Percentiles rank a stretch among this genome's conserved stretches.
Conservation (phyloP, 1,140 invertebrate genomes). For the Ladona fulva region DNA sequence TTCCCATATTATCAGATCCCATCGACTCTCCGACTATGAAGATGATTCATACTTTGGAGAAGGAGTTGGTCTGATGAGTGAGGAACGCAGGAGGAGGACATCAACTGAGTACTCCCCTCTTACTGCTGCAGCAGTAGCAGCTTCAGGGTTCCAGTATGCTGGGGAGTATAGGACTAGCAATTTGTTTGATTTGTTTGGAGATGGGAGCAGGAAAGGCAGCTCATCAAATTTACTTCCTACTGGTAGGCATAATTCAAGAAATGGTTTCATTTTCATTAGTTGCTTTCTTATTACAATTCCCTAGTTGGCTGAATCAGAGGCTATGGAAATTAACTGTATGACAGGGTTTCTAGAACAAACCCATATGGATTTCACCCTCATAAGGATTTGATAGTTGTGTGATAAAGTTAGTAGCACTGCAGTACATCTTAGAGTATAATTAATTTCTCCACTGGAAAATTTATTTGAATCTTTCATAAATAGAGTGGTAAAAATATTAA, state of each 20-base stretch:
- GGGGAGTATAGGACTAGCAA: constrained; percentile 31
- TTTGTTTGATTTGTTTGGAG: constrained; percentile 28
- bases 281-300: background rate
- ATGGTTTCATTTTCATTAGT: background rate
- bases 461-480: too few species aligned
- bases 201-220: constrained; percentile 31
- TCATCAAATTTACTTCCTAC: constrained; percentile 29
- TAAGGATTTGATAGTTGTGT: too few species aligned
- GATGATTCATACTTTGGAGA: constrained; percentile 15
- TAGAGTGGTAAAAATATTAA: too few species aligned
- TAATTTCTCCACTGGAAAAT: too few species aligned
- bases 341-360: too few species aligned
- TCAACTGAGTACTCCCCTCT: constrained; percentile 30
- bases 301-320: background rate
- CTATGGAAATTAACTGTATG: too few species aligned
- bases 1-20: background rate
- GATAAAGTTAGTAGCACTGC: too few species aligned
- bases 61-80: background rate
- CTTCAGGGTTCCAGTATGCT: constrained; percentile 26
- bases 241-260: constrained; percentile 15
- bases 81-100: constrained; percentile 26
- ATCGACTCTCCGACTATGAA: constrained; percentile 13
- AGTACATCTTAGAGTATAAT: too few species aligned
- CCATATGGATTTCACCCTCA: too few species aligned
- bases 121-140: constrained; percentile 23